phyloP scores from a whole-genome alignment of 2,888 invertebrate species.

The Megalurothrips usitatus region DNA sequence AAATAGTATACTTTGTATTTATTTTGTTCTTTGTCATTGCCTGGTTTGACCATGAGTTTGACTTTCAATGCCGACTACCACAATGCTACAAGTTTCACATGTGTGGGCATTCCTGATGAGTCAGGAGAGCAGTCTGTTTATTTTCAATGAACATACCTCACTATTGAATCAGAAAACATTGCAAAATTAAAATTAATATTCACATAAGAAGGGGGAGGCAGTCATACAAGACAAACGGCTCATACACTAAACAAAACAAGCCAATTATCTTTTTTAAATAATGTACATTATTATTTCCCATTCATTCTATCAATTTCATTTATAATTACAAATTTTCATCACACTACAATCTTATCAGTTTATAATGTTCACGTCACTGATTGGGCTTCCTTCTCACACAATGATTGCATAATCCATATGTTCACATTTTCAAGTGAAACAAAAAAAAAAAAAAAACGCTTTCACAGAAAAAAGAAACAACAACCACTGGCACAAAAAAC shows the following conservation, averaged over 20 bases:
- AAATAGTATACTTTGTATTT: not conserved
- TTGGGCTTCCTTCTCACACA: not conserved
- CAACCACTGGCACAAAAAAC: not conserved
- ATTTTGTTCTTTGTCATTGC: not conserved
- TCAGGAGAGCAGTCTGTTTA: too few relatives aligned
- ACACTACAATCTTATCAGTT: not conserved
- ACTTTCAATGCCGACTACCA: not conserved
- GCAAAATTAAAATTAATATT: too few relatives aligned
- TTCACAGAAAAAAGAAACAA: not conserved
- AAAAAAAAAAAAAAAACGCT: not conserved
- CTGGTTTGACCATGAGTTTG: not conserved
- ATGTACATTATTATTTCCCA: too few relatives aligned
- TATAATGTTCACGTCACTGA: not conserved
- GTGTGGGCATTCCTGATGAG: not conserved
- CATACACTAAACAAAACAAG: too few relatives aligned
- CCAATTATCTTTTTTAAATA: too few relatives aligned
- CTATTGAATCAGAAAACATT: too few relatives aligned
- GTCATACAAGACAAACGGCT: too few relatives aligned
- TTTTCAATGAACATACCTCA: too few relatives aligned
- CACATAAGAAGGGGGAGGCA: too few relatives aligned
- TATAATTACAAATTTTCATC: not conserved
- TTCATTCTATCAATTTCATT: too few relatives aligned
- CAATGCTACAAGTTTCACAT: not conserved
- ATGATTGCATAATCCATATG: slow-evolving; percentile 1
- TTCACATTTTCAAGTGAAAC: not conserved